Percentiles rank a stretch among this genome's conserved stretches.
These are phyloP conservation scores for Morpho helenor DNA, from an alignment of 2,888 invertebrate species.

Conservation along the genomic window DNA sequence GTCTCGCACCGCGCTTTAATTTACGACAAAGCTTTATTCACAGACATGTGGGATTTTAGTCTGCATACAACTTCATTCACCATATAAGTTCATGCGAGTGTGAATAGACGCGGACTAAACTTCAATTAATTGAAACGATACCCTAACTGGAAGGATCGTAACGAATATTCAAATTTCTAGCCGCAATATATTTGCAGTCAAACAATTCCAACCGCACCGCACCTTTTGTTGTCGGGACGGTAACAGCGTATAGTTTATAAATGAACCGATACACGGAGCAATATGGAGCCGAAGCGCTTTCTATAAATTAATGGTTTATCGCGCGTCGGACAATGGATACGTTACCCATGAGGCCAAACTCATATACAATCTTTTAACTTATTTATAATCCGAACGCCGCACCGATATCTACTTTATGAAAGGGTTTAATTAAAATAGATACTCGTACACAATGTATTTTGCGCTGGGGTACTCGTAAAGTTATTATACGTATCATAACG, in stretches of 20 bases:
- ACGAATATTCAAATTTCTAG: conserved; percentile 44
- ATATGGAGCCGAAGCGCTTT: conserved; percentile 48
- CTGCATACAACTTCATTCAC: conserved; percentile 28
- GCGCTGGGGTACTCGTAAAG: not conserved
- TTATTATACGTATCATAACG: not conserved
- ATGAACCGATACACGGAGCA: conserved; percentile 53
- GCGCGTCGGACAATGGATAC: conserved; percentile 53
- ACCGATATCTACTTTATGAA: conserved; percentile 1
- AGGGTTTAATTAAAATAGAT: conserved; percentile 1
- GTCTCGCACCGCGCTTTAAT: conserved; percentile 42
- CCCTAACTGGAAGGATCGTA: conserved; percentile 30
- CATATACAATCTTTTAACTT: conserved; percentile 50
- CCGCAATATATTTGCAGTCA: conserved; percentile 51
- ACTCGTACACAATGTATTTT: no score
- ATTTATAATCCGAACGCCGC: conserved; percentile 39
- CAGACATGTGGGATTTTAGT: conserved; percentile 33
- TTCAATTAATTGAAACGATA: conserved; percentile 31
- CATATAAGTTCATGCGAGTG: conserved; percentile 23
- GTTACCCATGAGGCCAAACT: conserved; percentile 40
- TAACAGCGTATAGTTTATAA: conserved; percentile 56
- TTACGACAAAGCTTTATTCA: conserved; percentile 53
- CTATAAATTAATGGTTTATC: conserved; percentile 57
- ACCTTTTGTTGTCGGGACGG: conserved; percentile 49
- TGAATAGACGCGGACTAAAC: conserved; percentile 26
- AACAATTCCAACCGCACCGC: conserved; percentile 49